These are phyloP conservation scores for Pimephales promelas DNA, from an alignment of 2,113 vertebrate genomes.

Conservation along the genomic window DNA sequence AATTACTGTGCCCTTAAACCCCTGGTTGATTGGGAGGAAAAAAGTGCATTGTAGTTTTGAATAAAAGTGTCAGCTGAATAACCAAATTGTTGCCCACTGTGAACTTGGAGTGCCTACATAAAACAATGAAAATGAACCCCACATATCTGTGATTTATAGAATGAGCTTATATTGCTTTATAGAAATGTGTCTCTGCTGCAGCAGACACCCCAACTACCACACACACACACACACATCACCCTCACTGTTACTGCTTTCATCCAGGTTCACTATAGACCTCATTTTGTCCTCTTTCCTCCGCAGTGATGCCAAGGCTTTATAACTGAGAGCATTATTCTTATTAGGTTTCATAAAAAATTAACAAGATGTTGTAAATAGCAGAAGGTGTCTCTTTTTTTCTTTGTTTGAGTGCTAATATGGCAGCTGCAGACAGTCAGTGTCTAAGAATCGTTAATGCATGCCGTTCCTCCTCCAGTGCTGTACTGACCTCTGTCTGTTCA, in stretches of 20 bases:
- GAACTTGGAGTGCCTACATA: not conserved
- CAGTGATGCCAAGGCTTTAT: not conserved
- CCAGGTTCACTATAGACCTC: not conserved
- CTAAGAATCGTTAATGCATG: slow-evolving; percentile 22
- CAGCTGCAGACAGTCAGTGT: slow-evolving; percentile 38
- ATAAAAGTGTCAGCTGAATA: not conserved
- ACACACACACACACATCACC: not conserved
- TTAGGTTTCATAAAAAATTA: slow-evolving; percentile 31
- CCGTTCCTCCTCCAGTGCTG: slow-evolving; percentile 10
- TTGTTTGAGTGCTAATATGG: slow-evolving; percentile 46
- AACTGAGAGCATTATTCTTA: slow-evolving; percentile 8
- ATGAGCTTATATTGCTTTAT: not conserved
- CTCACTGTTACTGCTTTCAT: not conserved
- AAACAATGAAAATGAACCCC: not conserved
- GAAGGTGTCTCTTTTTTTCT: slow-evolving; percentile 26
- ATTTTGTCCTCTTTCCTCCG: not conserved
- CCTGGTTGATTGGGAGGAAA: not conserved
- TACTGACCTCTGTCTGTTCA: slow-evolving; percentile 48
- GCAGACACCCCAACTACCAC: slow-evolving; percentile 7
- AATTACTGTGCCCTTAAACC: not conserved
- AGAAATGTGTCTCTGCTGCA: slow-evolving; percentile 23
- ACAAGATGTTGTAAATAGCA: slow-evolving; percentile 26
- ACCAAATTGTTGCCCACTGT: not conserved
- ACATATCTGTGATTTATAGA: slow-evolving; percentile 3
- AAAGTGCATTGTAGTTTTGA: not conserved